phyloP scores from a whole-genome alignment of 2,113 vertebrate genomes.

The Urocolius indicus region DNA sequence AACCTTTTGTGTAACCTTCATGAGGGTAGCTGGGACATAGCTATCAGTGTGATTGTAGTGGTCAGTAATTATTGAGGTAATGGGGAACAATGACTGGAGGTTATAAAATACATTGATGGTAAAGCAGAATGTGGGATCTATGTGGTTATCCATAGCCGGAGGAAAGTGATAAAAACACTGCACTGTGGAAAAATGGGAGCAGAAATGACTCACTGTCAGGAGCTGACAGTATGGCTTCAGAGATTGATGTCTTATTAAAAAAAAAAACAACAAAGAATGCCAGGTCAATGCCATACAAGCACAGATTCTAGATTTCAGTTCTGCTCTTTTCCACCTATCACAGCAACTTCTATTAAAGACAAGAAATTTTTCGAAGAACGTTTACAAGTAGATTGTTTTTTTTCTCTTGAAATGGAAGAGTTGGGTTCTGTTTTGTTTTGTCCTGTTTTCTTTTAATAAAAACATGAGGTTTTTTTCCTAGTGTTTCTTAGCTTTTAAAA shows the following conservation, averaged over 20 bases:
- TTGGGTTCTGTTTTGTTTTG: not conserved
- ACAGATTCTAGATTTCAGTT: not conserved
- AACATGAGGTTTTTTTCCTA: not conserved
- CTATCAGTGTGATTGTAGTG: not conserved
- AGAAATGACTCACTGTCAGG: not conserved
- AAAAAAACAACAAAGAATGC: not conserved
- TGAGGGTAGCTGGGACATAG: not conserved
- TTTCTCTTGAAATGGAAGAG: no score
- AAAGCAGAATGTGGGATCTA: not conserved
- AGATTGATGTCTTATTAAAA: not conserved
- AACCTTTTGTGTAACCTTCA: not conserved
- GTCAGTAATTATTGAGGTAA: not conserved
- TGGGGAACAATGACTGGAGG: not conserved
- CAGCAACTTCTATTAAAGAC: no score
- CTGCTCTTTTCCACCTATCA: not conserved
- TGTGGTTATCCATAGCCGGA: not conserved
- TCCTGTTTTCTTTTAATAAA: not conserved
- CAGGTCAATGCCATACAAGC: not conserved
- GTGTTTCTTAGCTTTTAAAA: not conserved
- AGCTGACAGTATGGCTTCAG: not conserved
- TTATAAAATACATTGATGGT: not conserved
- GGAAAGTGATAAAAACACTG: not conserved
- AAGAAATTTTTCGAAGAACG: no score
- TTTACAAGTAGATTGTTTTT: no score
- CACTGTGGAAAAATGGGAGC: not conserved